Evolutionary conservation across 64 coral and sea anemone genomes (phyloP).

Genomic region (Montipora foliosa): DNA sequence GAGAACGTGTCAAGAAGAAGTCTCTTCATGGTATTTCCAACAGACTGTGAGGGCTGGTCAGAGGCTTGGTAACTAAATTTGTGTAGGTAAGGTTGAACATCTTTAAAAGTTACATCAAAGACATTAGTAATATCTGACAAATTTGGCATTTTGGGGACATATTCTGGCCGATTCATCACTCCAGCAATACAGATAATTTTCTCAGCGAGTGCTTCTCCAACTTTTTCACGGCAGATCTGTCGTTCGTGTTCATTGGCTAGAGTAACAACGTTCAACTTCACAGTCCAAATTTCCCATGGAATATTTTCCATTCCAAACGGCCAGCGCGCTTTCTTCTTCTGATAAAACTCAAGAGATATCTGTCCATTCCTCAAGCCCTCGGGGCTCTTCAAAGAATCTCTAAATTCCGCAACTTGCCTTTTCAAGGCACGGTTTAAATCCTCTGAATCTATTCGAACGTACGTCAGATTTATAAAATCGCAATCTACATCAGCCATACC

Average conservation of each 20-base stretch:
- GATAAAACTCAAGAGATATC: constrained; percentile 97
- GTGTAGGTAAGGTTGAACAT: constrained; percentile 91
- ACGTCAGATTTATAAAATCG: constrained; percentile 89
- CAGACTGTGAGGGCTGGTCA: constrained; percentile 74
- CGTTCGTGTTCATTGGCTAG: constrained; percentile 88
- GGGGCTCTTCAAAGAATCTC: constrained; percentile 80
- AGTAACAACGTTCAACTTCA: constrained; percentile 84
- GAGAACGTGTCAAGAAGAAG: constrained; percentile 95
- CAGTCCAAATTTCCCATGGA: constrained; percentile 98
- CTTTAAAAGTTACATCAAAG: constrained; percentile 80
- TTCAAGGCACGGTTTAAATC: constrained; percentile 77
- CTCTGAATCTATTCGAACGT: constrained; percentile 91
- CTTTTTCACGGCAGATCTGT: constrained; percentile 97
- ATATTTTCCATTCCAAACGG: constrained; percentile 94
- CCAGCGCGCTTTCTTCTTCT: constrained; percentile 96
- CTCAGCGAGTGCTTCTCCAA: constrained; percentile 88
- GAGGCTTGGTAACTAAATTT: constrained; percentile 88
- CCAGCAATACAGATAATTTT: constrained; percentile 96
- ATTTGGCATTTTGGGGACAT: constrained; percentile 94
- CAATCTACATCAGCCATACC: constrained; percentile 95
- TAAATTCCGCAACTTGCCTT: constrained; percentile 93
- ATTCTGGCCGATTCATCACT: constrained; percentile 95
- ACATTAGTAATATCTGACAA: constrained; percentile 91
- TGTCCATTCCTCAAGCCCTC: constrained; percentile 80
- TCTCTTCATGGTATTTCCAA: constrained; percentile 92